A percentile compares a stretch with the other conserved stretches of the same genome.
Evolutionary conservation across 2,888 invertebrate species (phyloP).

Genomic region (Sturmia bella): DNA sequence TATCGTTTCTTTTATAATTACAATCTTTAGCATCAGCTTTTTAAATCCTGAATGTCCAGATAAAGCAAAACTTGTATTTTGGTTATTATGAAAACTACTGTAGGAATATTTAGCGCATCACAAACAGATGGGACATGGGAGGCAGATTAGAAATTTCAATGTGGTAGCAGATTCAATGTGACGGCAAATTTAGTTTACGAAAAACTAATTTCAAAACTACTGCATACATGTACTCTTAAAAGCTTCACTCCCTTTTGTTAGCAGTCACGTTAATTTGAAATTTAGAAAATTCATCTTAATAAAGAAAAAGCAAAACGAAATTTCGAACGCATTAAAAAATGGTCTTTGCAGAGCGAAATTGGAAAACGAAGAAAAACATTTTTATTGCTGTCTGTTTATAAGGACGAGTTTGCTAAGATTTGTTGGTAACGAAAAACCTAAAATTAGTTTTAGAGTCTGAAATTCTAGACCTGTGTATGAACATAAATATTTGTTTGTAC

Average conservation of each 20-base stretch:
- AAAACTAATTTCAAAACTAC: too few species aligned
- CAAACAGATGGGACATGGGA: not conserved
- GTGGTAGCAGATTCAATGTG: too few species aligned
- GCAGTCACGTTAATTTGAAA: slow-evolving; percentile 43
- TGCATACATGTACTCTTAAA: too few species aligned
- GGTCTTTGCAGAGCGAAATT: slow-evolving; percentile 22
- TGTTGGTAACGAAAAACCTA: slow-evolving; percentile 53
- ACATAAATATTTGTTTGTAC: slow-evolving; percentile 2
- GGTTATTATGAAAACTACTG: too few species aligned
- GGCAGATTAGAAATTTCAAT: too few species aligned
- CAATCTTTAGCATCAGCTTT: too few species aligned
- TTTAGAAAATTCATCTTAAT: not conserved
- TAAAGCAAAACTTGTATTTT: too few species aligned
- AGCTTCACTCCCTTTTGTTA: not conserved
- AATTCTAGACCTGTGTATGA: slow-evolving; percentile 46
- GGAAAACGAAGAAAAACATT: slow-evolving; percentile 12
- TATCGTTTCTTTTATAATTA: too few species aligned
- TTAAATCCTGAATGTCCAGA: too few species aligned
- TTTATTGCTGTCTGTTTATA: slow-evolving; percentile 16
- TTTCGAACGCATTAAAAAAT: slow-evolving; percentile 40
- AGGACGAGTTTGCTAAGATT: slow-evolving; percentile 37
- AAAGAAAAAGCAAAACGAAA: slow-evolving; percentile 10
- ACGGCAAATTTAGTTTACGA: too few species aligned
- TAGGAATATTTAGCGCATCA: too few species aligned
- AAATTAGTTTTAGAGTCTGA: slow-evolving; percentile 57